Base-by-base conservation (phyloP, 2,113 vertebrate genomes). In the Edolisoma coerulescens region DNA sequence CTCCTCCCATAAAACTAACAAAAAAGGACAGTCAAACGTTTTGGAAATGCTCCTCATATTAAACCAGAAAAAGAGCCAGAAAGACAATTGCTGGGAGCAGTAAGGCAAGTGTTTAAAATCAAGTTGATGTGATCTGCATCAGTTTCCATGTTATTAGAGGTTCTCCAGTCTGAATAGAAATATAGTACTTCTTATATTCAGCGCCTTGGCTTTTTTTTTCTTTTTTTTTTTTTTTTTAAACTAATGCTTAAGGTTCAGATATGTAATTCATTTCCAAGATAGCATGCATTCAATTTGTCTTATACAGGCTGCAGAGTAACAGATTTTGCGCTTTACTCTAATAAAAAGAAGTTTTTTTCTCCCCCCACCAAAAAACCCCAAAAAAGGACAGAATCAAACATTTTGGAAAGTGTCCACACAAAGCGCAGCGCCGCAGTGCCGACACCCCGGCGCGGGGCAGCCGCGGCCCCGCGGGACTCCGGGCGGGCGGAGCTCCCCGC, bases 1-100 rank as follows among this genome's bases (percentile, higher is more conserved):
- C n/a, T 6, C 8, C 8, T 6, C 17, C 41, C 6, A 6, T 0
- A 9, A 24, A 41, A 65, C 6, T 5, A 5, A 47, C 11, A 33
- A 33, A 21, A 52, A 33, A 9, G 10, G 8, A 60, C 9, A 41
- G 26, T 13, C 16, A 41, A 32, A 54, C 1, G 0, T 47, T 32
- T 27, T 42, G 30, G 64, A 54, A 83, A 35, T 2, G 2, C 41
- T 84, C 11, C 12, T 22, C 10, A 9, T 50, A 69, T 45, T 52
- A 70, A 81, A 80, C 12, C 18, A 71, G 68, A 50, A 68, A 65
- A 45, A 77, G 21, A 82, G 19, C 10, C 84, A 80, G 45, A 85
- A 79, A 59, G 47, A n/a, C 23, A 52, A 35, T 44, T 74, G 52
- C 33, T 74, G 35, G 50, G 50, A 77, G 54, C 33, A 83, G 70